phyloP scores from a whole-genome alignment of 2,113 vertebrate genomes.

The Macquaria australasica region DNA sequence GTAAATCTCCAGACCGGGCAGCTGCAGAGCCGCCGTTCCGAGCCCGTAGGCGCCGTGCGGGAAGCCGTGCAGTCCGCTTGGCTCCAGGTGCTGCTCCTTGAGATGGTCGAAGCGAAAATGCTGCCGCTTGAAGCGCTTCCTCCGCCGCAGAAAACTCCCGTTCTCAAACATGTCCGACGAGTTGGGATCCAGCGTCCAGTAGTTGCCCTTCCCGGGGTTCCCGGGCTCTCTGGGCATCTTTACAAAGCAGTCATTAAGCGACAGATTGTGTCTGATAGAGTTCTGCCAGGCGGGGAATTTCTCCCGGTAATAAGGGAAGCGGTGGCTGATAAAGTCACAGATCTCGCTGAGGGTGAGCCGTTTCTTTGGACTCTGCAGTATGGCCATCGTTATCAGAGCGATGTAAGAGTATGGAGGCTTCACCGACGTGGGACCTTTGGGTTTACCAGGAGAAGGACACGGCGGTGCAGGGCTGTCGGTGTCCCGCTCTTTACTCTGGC shows the following conservation, averaged over 20 bases:
- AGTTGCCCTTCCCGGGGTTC: slow-evolving; percentile 88
- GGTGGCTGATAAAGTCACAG: slow-evolving; percentile 87
- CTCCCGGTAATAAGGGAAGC: slow-evolving; percentile 86
- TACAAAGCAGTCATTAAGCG: slow-evolving; percentile 87
- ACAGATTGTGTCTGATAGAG: slow-evolving; percentile 87
- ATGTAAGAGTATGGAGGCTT: slow-evolving; percentile 89
- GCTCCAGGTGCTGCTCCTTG: slow-evolving; percentile 81
- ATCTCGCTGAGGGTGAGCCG: slow-evolving; percentile 88
- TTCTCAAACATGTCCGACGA: slow-evolving; percentile 90
- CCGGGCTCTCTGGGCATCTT: slow-evolving; percentile 88
- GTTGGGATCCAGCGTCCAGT: slow-evolving; percentile 88
- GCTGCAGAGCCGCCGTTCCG: slow-evolving; percentile 76
- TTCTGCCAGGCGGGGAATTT: slow-evolving; percentile 90
- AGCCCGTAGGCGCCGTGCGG: slow-evolving; percentile 80
- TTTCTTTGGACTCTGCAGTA: slow-evolving; percentile 87
- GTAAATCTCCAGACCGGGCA: slow-evolving; percentile 83
- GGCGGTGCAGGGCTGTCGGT: slow-evolving; percentile 32
- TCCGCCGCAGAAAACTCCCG: slow-evolving; percentile 86
- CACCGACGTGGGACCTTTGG: slow-evolving; percentile 79
- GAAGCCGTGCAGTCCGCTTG: slow-evolving; percentile 71
- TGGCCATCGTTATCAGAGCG: slow-evolving; percentile 88
- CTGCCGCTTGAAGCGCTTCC: slow-evolving; percentile 88
- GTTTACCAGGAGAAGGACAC: slow-evolving; percentile 54
- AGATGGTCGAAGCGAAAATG: slow-evolving; percentile 81
- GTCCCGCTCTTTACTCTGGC: slow-evolving; percentile 57